These are phyloP conservation scores for Crenichthys baileyi DNA, from an alignment of 2,797 vertebrate species.

Conservation along the genomic window DNA sequence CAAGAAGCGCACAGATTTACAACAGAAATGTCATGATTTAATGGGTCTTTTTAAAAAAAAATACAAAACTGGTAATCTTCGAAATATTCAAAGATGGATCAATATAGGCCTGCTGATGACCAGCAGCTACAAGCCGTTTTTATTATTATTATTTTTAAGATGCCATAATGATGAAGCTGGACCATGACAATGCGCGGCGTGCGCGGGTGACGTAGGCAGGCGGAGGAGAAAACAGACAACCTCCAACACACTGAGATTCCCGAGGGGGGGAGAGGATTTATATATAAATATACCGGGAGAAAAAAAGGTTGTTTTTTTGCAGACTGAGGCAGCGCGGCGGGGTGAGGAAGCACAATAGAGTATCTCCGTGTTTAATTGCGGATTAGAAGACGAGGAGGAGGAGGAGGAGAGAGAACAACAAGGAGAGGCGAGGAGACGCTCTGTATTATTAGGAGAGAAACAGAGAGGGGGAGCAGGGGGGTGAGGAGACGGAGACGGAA, in stretches of 20 bases:
- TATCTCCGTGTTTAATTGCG: constrained; percentile 78
- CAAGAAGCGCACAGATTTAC: neutral
- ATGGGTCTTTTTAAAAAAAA: neutral
- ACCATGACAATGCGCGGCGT: constrained; percentile 74
- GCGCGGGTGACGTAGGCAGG: constrained; percentile 76
- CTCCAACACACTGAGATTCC: constrained; percentile 49
- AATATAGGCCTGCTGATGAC: constrained; percentile 21
- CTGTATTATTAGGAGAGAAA: constrained; percentile 69
- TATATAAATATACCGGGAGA: constrained; percentile 12
- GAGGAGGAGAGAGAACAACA: constrained; percentile 66
- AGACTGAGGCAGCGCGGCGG: constrained; percentile 35
- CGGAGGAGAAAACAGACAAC: constrained; percentile 70
- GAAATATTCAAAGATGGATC: constrained; percentile 41
- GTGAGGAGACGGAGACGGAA: constrained; percentile 61
- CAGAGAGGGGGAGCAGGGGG: constrained; percentile 65
- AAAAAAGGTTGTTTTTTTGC: constrained; percentile 54
- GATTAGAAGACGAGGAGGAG: constrained; percentile 70
- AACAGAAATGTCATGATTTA: neutral
- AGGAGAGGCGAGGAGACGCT: constrained; percentile 71
- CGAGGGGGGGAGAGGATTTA: constrained; percentile 16
- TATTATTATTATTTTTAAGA: neutral
- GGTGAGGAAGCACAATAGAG: constrained; percentile 77
- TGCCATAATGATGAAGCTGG: constrained; percentile 43
- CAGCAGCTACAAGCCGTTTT: neutral
- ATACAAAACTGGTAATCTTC: constrained; percentile 22